Percentiles rank a stretch among this genome's conserved stretches.
These are phyloP conservation scores for Gila orcuttii DNA, from an alignment of 2,113 vertebrate genomes.

Conservation along the genomic window DNA sequence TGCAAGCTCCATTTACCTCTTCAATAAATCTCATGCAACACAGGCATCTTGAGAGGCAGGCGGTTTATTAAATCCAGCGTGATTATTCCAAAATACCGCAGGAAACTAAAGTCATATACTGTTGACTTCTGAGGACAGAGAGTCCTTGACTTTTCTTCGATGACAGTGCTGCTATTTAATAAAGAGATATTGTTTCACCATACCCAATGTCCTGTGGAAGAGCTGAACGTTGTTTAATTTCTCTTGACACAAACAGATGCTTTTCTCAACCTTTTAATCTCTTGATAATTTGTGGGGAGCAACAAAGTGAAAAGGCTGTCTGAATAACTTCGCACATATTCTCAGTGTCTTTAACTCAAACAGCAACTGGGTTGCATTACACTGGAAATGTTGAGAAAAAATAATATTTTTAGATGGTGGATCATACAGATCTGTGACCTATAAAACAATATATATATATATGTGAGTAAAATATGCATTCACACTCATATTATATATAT, in stretches of 20 bases:
- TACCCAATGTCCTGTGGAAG: neutral
- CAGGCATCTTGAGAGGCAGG: conserved; percentile 6
- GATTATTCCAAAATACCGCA: neutral
- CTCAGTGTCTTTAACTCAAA: neutral
- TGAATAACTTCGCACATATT: conserved; percentile 6
- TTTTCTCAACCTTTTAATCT: conserved; percentile 58
- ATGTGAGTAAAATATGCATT: too few relatives aligned
- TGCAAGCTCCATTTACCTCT: conserved; percentile 8
- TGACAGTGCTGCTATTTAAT: neutral
- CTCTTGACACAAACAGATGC: conserved; percentile 55
- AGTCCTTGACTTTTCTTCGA: neutral
- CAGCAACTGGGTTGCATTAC: neutral
- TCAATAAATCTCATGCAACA: conserved; percentile 32
- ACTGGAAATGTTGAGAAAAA: neutral
- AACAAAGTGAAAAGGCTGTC: conserved; percentile 14
- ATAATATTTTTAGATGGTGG: neutral
- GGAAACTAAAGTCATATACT: conserved; percentile 17
- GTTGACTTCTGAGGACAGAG: neutral
- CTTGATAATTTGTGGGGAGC: conserved; percentile 47
- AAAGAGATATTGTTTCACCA: neutral
- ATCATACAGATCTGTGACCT: neutral
- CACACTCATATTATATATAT: too few relatives aligned
- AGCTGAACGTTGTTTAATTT: conserved; percentile 40
- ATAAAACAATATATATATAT: too few relatives aligned
- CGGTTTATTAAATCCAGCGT: neutral